Evolutionary conservation across 2,113 vertebrate species (phyloP), one percentile per base, ranked within the genome.

Genomic region (Eptesicus fuscus): DNA sequence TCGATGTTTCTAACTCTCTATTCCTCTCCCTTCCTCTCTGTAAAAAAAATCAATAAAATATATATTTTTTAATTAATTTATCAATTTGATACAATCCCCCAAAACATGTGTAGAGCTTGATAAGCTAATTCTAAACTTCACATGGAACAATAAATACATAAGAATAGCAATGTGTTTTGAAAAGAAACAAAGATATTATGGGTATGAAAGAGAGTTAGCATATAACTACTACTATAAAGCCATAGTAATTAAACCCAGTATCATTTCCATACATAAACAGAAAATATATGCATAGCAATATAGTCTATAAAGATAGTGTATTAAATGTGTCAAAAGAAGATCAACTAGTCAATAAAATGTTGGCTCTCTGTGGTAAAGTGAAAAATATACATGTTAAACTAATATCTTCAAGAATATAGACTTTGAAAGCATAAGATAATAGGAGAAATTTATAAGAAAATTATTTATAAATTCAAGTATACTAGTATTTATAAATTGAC

Each of bases 41-140:
- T 37, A 37, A 37, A 37, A 37, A 37, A 37, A 37, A 37, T 37
- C 37, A 37, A 37, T 37, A 37, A 37, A 37, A 37, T 37, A 37
- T 37, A 37, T 37, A 37, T 37, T 37, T 37, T 37, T 37, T 37
- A 73, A 78, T 76, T 74, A 88, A 65, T 67, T 77, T 35, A 53
- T 37, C 76, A 69, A 76, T 49, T 95, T 47, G 35, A 80, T 74
- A 59, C 90, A 74, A 70, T 59, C 2, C 9, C 67, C 87, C 12
- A 49, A 61, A 87, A 61, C 87, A 82, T 51, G 35, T 87, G 74
- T 51, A 44, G 82, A 87, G 80, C 22, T 53, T 83, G 70, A 61
- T 74, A 90, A 95, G 22, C 59, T 87, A 77, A 76, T 96, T 96
- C 42, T 83, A 63, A 88, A 94, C 87, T 25, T 93, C 69, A 91